Base-by-base conservation (phyloP, 2,888 invertebrate genomes). In the Elegia similella region DNA sequence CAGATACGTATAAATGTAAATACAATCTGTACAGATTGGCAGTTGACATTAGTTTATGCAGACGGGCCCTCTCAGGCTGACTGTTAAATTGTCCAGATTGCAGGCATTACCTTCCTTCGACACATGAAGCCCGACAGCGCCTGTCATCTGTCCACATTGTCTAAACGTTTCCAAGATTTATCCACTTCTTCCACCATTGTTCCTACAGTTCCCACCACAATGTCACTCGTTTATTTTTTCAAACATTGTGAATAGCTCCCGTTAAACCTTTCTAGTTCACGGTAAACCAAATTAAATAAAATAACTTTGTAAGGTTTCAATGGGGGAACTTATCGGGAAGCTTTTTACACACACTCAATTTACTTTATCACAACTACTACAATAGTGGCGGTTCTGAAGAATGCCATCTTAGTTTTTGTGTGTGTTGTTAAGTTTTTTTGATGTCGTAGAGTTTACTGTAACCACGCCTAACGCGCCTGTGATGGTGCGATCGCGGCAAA, bases 291-390 rank as follows among this genome's bases (percentile, higher is more conserved):
- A 46, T 52, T 43, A 55, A 55, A 44, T 17, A 54, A 55, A 57
- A 38, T 53, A 34, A 59, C 59, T 44, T 48, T 59, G 59, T 59
- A 44, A 59, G 17, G 15, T 52, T 32, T n/a, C 29, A 50, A 44
- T 54, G 16, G 48, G 54, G 56, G 56, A 48, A 42, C 32, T 59
- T 56, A 59, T 56, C 54, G 42, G 52, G 10, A 7, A 15, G 29
- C 42, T 42, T 42, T 53, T 57, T 46, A 34, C 52, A 34, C 52
- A 57, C 32, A 56, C 50, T 57, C 34, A 57, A 52, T 57, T 57
- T 47, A 47, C 38, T 52, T 57, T 57, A 57, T 46, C 53, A 34
- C 34, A 32, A 53, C 17, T 53, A 42, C 13, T 23, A 43, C 43
- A 53, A 43, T 43, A 13, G 30, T 15, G 43, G 15, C 32, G 43